These are phyloP conservation scores for Coregonus sp. DNA, from an alignment of 2,797 vertebrate species.

Conservation along the genomic window DNA sequence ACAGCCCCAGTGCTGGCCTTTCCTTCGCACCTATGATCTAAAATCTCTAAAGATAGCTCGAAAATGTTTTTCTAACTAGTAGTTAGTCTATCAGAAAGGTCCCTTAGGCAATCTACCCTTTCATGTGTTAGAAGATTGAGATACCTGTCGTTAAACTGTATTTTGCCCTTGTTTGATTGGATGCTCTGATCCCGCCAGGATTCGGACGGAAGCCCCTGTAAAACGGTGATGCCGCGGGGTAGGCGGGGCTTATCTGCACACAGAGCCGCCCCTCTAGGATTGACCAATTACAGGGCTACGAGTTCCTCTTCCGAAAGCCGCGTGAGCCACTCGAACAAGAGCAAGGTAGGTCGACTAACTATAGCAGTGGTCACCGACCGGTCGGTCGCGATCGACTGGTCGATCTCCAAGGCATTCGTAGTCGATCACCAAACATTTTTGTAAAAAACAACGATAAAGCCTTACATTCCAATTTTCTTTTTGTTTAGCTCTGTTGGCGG, in stretches of 20 bases:
- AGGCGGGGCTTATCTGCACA: conserved; percentile 74
- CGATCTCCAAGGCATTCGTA: too few relatives aligned
- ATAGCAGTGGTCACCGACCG: too few relatives aligned
- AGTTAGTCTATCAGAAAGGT: too few relatives aligned
- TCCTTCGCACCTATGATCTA: background rate
- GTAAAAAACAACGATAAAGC: too few relatives aligned
- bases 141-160: background rate
- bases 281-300: conserved; percentile 70
- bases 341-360: background rate
- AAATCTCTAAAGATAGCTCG: background rate
- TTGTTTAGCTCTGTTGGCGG: too few relatives aligned
- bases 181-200: conserved; percentile 63
- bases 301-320: conserved; percentile 72
- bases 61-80: too few relatives aligned
- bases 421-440: too few relatives aligned
- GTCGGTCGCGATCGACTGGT: too few relatives aligned
- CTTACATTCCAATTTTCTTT: too few relatives aligned
- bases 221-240: conserved; percentile 79
- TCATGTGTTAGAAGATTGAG: too few relatives aligned
- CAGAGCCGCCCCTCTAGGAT: conserved; percentile 66
- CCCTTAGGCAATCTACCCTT: too few relatives aligned
- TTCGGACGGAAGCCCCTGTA: conserved; percentile 86
- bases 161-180: background rate
- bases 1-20: background rate
- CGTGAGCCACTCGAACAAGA: background rate